Conservation (phyloP, 2,888 invertebrate genomes). For the Trichopoda pennipes region DNA sequence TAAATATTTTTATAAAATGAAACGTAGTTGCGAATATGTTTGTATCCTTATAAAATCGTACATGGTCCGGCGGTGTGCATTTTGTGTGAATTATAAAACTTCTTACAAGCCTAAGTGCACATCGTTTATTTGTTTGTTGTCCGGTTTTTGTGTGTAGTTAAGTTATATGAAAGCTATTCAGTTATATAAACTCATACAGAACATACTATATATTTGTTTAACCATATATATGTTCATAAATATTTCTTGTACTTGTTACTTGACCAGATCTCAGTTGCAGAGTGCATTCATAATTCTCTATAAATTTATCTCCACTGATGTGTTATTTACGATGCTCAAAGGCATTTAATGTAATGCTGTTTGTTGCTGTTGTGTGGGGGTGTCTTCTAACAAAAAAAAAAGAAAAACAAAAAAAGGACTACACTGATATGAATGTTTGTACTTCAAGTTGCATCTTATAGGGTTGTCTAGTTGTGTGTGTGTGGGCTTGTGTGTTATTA, state of each 20-base stretch:
- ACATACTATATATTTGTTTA: too few relatives aligned
- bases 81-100: conserved; percentile 59
- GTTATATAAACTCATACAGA: too few relatives aligned
- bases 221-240: not conserved
- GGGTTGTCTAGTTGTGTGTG: not conserved
- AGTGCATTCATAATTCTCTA: conserved; percentile 77
- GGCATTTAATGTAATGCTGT: conserved; percentile 73
- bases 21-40: not conserved
- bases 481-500: not conserved
- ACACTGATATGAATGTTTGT: not conserved
- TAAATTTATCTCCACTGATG: conserved; percentile 79
- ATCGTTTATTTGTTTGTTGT: conserved; percentile 2
- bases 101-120: not conserved
- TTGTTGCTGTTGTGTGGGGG: conserved; percentile 34
- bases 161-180: conserved; percentile 13
- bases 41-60: not conserved
- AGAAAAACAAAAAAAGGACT: not conserved
- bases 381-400: not conserved
- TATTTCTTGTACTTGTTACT: conserved; percentile 47
- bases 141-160: not conserved
- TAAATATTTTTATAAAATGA: not conserved
- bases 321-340: conserved; percentile 78
- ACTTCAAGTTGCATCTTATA: conserved; percentile 20
- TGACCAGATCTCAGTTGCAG: conserved; percentile 67
- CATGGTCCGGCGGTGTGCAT: conserved; percentile 56